Evolutionary conservation across 2,797 vertebrate genomes (phyloP), one percentile per base, ranked within the genome.

Genomic region (Tragelaphus eurycerus): DNA sequence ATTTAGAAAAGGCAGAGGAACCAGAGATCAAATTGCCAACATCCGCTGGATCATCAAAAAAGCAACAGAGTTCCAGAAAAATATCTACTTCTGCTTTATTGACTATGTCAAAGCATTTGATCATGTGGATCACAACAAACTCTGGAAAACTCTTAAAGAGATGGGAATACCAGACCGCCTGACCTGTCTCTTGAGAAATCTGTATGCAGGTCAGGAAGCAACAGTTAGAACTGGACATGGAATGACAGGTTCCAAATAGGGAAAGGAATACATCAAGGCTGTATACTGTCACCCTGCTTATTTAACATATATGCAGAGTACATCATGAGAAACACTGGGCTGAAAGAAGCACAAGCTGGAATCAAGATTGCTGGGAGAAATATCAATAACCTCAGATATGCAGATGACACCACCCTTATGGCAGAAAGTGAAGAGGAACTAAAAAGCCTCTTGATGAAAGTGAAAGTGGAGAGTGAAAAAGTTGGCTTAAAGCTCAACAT

Each of bases 41-140:
- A 34, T 34, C n/a, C 10, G 4, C n/a, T 67, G 64, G n/a, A 21
- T 67, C 64, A 67, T 34, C 0, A 0, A 34, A 34, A 67, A 34
- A 34, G 16, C 64, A 67, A 67, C 9, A 67, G 17, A 21, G n/a
- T 34, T 67, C 64, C 64, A 67, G 17, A 67, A 67, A 67, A 67
- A 19, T 0, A 67, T 67, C n/a, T 67, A 34, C 0, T 34, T 67
- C 64, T 67, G n/a, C n/a, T 67, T 15, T 34, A 67, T 11, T 34
- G 64, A 67, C 64, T 67, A 34, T 34, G 64, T 17, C 64, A 67
- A 67, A 34, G n/a, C n/a, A 10, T 67, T 34, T 67, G 64, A 67
- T 11, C 21, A 4, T 34, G n/a, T 67, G n/a, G 64, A 67, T 2
- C 64, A 67, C 64, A 34, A 67, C 9, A 34, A 67, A 67, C 9